Percentiles rank a stretch among this genome's conserved stretches.
These are phyloP conservation scores for Poeciliopsis retropinna DNA, from an alignment of 2,113 vertebrate species.

Conservation along the genomic window DNA sequence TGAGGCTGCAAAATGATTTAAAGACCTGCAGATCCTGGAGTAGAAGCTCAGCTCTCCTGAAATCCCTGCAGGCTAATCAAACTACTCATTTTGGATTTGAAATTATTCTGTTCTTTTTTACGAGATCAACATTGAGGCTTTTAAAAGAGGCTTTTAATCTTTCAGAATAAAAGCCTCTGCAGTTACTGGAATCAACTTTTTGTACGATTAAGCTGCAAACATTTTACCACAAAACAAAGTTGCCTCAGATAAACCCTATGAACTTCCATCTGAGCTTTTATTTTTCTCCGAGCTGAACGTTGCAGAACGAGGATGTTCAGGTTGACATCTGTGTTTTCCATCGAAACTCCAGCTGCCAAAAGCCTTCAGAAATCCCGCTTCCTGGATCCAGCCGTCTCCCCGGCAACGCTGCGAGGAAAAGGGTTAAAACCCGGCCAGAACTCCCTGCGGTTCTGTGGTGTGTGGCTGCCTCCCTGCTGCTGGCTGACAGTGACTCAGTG, in stretches of 20 bases:
- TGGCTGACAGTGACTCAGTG: constrained; percentile 68
- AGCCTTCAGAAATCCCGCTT: constrained; percentile 51
- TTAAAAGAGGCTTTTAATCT: no score
- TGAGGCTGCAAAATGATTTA: background rate
- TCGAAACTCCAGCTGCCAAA: constrained; percentile 51
- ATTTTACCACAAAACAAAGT: background rate
- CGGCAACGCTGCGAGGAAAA: constrained; percentile 54
- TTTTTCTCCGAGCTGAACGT: constrained; percentile 18
- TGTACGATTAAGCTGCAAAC: background rate
- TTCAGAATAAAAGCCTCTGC: constrained; percentile 18
- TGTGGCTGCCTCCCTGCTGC: constrained; percentile 42
- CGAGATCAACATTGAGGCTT: background rate
- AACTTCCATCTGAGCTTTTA: constrained; percentile 3
- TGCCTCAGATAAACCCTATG: background rate
- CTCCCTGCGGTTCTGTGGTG: constrained; percentile 27
- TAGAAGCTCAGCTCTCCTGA: background rate
- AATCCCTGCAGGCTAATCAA: background rate
- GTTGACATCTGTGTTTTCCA: constrained; percentile 58
- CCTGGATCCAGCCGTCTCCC: constrained; percentile 59
- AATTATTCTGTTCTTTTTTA: no score
- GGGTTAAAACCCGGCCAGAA: constrained; percentile 65
- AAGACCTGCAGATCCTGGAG: background rate
- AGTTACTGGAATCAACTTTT: background rate
- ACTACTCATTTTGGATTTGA: background rate
- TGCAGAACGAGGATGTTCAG: background rate